Evolutionary conservation across 2,888 invertebrate species (phyloP), one percentile per base, ranked within the genome.

Genomic region (Mesorhabditis belari): DNA sequence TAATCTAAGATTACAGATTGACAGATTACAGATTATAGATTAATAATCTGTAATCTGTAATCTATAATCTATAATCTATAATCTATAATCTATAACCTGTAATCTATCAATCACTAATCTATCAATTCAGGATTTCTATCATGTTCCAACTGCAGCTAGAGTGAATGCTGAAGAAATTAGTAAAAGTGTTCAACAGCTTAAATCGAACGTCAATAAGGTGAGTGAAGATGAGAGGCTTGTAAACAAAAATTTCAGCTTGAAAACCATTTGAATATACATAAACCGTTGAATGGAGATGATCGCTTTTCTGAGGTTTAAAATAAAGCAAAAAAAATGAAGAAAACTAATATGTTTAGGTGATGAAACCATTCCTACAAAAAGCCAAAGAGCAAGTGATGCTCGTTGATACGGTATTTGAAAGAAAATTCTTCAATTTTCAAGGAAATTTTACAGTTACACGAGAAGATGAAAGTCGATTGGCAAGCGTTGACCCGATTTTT

Each of bases 401-500:
- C 0, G 84, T 98, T 65, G 89, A 90, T 79, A 90, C 62, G 56
- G 67, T 67, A 3, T 21, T 61, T 49, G 23, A n/a, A 5, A 25
- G 9, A 25, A n/a, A n/a, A n/a, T 9, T 19, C 51, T 19, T 51
- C 51, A 51, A 51, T 6, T 55, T 55, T 6, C 12, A 6, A 19
- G 21, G 17, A 12, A n/a, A 6, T 17, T 17, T 57, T 59, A 49
- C 58, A 67, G 60, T 95, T 96, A 94, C 90, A 88, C 83, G 88
- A 89, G 73, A 91, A 92, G 81, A 92, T 96, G 90, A 91, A 91
- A 69, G 87, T 86, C 9, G 83, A 92, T 0, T 96, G 89, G 84
- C 86, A 86, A 3, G 89, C 89, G 55, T 83, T 95, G 9, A 88
- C 91, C 0, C 92, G 92, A 76, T 96, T 89, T 82, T 95, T 88